Evolutionary conservation across 2,888 invertebrate genomes (phyloP).

Genomic region (Pristionchus exspectatus): DNA sequence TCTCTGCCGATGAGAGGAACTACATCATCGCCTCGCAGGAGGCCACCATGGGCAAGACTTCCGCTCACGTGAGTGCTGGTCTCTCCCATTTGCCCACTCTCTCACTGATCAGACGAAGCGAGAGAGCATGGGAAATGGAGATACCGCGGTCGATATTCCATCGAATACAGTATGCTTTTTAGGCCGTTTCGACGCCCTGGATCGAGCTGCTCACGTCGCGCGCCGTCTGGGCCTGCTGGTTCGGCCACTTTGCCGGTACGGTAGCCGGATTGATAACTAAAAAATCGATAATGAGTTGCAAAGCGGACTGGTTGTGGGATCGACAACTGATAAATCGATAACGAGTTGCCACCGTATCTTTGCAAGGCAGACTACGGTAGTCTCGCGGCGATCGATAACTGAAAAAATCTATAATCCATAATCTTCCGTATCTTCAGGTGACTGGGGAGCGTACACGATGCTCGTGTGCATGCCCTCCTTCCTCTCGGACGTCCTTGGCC

Average conservation of each 20-base stretch:
- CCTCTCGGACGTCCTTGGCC: conserved; percentile 77
- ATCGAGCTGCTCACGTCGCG: conserved; percentile 78
- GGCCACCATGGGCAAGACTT: conserved; percentile 68
- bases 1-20: conserved; percentile 80
- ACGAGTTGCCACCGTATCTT: no score
- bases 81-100: neutral
- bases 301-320: no score
- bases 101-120: neutral
- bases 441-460: conserved; percentile 82
- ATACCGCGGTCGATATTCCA: neutral
- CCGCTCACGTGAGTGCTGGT: conserved; percentile 59
- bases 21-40: conserved; percentile 74
- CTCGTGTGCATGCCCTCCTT: conserved; percentile 81
- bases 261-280: neutral
- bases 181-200: conserved; percentile 80
- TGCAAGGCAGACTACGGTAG: neutral
- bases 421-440: conserved; percentile 68
- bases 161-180: conserved; percentile 37
- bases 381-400: no score
- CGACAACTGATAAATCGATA: neutral
- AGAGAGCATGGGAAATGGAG: neutral
- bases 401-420: neutral
- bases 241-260: conserved; percentile 80
- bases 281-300: no score
- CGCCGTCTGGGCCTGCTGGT: conserved; percentile 79